Evolutionary conservation across 2,888 invertebrate species (phyloP).

Genomic region (Lasioglossum morio): DNA sequence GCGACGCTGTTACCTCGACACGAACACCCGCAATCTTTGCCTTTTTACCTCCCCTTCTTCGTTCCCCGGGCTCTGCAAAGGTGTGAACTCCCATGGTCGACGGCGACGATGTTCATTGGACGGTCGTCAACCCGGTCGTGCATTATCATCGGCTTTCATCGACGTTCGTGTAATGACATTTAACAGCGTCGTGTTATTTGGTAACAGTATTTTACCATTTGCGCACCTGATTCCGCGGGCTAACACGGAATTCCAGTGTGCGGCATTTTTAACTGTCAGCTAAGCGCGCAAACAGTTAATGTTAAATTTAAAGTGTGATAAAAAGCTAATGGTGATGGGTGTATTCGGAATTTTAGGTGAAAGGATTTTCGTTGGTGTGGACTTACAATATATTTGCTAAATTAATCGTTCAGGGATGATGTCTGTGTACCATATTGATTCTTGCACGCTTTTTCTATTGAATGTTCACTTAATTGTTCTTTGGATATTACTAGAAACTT

Average conservation of each 20-base stretch:
- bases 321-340: neutral
- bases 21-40: slow-evolving; percentile 12
- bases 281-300: neutral
- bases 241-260: neutral
- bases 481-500: neutral
- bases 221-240: neutral
- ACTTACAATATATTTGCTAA: too few relatives aligned
- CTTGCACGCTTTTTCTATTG: neutral
- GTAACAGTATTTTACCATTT: neutral
- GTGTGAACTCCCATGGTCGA: neutral
- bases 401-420: too few relatives aligned
- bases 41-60: neutral
- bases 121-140: neutral
- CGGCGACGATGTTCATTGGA: neutral
- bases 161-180: neutral
- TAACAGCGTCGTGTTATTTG: neutral
- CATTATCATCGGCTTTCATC: neutral
- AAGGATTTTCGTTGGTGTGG: neutral
- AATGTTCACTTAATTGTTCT: neutral
- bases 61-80: neutral
- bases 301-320: neutral
- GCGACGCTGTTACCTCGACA: slow-evolving; percentile 8
- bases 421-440: too few relatives aligned
- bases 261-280: neutral
- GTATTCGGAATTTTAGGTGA: neutral